phyloP scores from a whole-genome alignment of 2,113 vertebrate genomes.

The Asarcornis scutulata region DNA sequence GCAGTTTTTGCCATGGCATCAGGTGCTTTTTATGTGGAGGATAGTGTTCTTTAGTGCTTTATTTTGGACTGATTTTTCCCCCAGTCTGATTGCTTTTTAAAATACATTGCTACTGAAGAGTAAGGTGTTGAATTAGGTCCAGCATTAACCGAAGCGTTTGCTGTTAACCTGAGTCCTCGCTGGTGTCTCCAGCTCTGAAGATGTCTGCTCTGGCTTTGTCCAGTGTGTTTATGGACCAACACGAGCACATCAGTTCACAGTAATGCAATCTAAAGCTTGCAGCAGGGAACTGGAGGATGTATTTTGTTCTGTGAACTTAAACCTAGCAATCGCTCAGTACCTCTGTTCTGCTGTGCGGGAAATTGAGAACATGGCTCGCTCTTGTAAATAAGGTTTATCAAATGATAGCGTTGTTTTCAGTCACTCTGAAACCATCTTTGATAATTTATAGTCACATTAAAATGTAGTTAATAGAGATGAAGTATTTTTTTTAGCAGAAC shows the following conservation, averaged over 20 bases:
- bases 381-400: background rate
- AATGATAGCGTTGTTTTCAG: background rate
- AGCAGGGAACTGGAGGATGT: background rate
- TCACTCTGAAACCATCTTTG: background rate
- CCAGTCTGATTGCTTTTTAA: background rate
- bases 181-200: background rate
- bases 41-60: background rate
- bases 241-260: background rate
- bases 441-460: background rate
- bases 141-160: background rate
- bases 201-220: background rate
- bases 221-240: fast-evolving
- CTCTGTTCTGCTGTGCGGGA: background rate
- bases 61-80: too few relatives aligned
- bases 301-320: background rate
- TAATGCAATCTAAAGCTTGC: background rate
- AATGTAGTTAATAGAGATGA: background rate
- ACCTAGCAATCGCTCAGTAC: background rate
- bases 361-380: background rate
- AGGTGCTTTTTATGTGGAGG: too few relatives aligned
- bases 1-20: background rate
- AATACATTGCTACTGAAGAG: background rate
- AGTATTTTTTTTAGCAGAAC: background rate
- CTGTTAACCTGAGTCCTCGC: background rate
- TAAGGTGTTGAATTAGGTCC: background rate